phyloP scores from a whole-genome alignment of 2,797 vertebrate genomes.

The Balearica regulorum region DNA sequence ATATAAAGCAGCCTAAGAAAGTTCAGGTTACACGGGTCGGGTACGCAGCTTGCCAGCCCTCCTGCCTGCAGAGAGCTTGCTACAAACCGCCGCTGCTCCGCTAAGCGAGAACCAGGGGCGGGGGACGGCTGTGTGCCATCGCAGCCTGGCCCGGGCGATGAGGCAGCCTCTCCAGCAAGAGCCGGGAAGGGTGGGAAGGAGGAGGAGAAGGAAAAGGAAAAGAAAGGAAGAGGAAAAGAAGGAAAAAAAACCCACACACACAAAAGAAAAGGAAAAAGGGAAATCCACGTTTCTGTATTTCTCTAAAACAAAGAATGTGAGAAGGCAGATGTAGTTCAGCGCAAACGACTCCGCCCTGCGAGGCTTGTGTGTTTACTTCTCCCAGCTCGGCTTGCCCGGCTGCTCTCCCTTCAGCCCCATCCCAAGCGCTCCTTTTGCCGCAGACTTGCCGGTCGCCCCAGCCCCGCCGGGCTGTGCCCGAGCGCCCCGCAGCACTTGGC shows the following conservation, averaged over 20 bases:
- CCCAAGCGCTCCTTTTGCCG: slow-evolving; percentile 21
- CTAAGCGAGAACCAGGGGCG: slow-evolving; percentile 14
- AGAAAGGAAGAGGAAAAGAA: background rate
- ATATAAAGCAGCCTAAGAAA: background rate
- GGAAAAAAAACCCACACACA: no score
- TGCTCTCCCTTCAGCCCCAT: background rate
- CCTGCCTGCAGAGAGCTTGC: background rate
- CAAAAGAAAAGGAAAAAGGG: no score
- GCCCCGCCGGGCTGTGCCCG: background rate
- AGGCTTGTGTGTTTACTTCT: slow-evolving; percentile 31
- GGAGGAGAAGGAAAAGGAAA: background rate
- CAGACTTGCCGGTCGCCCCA: background rate
- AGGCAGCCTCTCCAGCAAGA: background rate
- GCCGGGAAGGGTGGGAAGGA: background rate
- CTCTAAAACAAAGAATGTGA: slow-evolving; percentile 70
- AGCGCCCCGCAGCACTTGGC: background rate
- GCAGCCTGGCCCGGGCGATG: background rate
- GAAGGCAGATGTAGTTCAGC: slow-evolving; percentile 35
- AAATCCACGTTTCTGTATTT: background rate
- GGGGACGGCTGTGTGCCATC: slow-evolving; percentile 46
- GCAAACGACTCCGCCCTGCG: slow-evolving; percentile 71
- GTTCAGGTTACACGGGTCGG: background rate
- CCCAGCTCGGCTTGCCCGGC: background rate
- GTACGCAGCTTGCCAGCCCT: background rate
- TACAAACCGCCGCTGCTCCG: background rate